These are phyloP conservation scores for Teleopsis dalmanni DNA, from an alignment of 1,140 invertebrate genomes.

Conservation along the genomic window DNA sequence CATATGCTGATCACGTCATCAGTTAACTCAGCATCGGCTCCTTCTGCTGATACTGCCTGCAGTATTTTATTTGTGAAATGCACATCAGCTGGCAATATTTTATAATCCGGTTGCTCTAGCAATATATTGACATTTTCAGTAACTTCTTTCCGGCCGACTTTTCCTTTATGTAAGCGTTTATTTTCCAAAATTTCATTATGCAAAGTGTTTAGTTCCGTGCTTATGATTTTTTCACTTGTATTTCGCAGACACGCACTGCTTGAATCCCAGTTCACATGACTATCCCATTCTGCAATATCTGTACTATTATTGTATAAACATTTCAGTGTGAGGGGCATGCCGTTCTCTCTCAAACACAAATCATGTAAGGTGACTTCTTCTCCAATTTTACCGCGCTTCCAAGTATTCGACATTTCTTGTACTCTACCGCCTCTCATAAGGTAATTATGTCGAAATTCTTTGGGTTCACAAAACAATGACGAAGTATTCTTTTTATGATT, in stretches of 20 bases:
- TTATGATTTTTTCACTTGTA: slow-evolving; percentile 15
- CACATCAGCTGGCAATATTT: slow-evolving; percentile 24
- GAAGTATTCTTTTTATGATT: no score
- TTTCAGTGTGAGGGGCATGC: slow-evolving; percentile 27
- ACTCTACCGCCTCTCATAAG: background rate
- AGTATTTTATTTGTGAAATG: slow-evolving; percentile 25
- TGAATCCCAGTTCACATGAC: slow-evolving; percentile 16
- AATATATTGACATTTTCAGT: slow-evolving; percentile 16
- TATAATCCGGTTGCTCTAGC: slow-evolving; percentile 14
- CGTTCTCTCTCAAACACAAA: slow-evolving; percentile 24
- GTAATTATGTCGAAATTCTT: slow-evolving; percentile 12
- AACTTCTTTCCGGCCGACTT: background rate
- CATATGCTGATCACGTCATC: slow-evolving; percentile 28
- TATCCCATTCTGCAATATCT: slow-evolving; percentile 14
- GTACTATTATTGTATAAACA: slow-evolving; percentile 11
- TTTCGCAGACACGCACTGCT: slow-evolving; percentile 10
- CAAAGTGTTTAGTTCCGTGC: slow-evolving; percentile 17
- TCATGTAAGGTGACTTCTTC: slow-evolving; percentile 23
- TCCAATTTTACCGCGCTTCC: slow-evolving; percentile 24
- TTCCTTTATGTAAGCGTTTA: background rate
- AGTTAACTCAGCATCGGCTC: slow-evolving; percentile 17
- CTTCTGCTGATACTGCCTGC: slow-evolving; percentile 7
- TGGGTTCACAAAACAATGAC: slow-evolving; percentile 1
- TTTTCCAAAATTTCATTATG: slow-evolving; percentile 16
- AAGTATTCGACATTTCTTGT: slow-evolving; percentile 15